Evolutionary conservation across 2,888 invertebrate species (phyloP).

Genomic region (Chrysopilus asiliformis): DNA sequence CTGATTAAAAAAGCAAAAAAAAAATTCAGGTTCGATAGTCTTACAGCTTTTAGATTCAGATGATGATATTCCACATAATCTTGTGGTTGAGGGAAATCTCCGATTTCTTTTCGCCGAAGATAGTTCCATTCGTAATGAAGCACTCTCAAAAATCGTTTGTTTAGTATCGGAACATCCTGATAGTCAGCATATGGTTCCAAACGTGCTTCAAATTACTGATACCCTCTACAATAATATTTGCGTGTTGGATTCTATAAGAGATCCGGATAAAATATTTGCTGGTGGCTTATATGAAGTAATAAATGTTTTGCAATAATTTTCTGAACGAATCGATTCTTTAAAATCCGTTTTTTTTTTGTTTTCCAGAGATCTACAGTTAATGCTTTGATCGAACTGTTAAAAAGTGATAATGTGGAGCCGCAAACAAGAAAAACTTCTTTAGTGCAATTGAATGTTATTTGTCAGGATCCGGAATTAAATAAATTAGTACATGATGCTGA

Average conservation of each 20-base stretch:
- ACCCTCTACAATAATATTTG: slow-evolving; percentile 24
- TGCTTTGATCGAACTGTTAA: slow-evolving; percentile 24
- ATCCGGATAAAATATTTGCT: slow-evolving; percentile 21
- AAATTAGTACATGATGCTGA: slow-evolving; percentile 19
- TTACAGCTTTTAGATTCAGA: slow-evolving; percentile 27
- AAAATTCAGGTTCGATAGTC: slow-evolving; percentile 11
- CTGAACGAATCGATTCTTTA: slow-evolving; percentile 1
- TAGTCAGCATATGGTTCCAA: slow-evolving; percentile 18
- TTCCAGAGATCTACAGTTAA: slow-evolving; percentile 7
- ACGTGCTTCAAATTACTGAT: slow-evolving; percentile 20
- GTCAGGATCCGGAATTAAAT: slow-evolving; percentile 22
- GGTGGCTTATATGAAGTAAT: slow-evolving; percentile 17
- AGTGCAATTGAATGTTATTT: slow-evolving; percentile 27
- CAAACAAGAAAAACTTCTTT: slow-evolving; percentile 27
- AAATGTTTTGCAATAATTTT: slow-evolving; percentile 1
- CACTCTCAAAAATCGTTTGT: slow-evolving; percentile 22
- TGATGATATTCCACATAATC: slow-evolving; percentile 16
- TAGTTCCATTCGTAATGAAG: slow-evolving; percentile 20
- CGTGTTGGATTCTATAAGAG: slow-evolving; percentile 17
- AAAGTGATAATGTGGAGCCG: slow-evolving; percentile 24
- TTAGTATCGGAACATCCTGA: slow-evolving; percentile 15
- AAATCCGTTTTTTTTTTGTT: neutral
- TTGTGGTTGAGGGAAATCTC: slow-evolving; percentile 25
- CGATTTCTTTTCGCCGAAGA: slow-evolving; percentile 25
- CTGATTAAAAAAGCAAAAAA: too few relatives aligned